phyloP scores from a whole-genome alignment of 1,140 invertebrate species.

The Drosophila navojoa region DNA sequence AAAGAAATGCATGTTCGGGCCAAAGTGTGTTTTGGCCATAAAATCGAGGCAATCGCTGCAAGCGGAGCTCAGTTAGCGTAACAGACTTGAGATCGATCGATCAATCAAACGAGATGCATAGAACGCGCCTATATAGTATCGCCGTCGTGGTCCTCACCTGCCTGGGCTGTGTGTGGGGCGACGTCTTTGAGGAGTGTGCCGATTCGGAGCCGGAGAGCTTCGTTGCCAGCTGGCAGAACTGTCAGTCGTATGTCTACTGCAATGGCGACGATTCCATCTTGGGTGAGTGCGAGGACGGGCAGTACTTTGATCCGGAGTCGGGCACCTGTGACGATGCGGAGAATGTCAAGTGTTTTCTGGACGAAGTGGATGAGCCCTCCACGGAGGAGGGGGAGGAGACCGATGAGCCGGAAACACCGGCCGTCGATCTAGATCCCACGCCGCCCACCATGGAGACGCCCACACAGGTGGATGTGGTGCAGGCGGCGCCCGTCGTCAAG shows the following conservation, averaged over 20 bases:
- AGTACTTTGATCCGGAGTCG: conserved; percentile 66
- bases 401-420: not conserved
- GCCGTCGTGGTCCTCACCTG: conserved; percentile 20
- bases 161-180: conserved; percentile 12
- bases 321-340: conserved; percentile 57
- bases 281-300: conserved; percentile 64
- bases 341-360: conserved; percentile 71
- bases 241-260: conserved; percentile 73
- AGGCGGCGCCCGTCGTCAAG: conserved; percentile 59
- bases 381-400: conserved; percentile 6
- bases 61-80: conserved; percentile 46
- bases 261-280: conserved; percentile 63
- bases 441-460: conserved; percentile 38
- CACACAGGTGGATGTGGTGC: conserved; percentile 44
- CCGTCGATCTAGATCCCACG: conserved; percentile 21
- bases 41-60: conserved; percentile 37
- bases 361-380: conserved; percentile 61
- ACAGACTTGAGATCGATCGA: conserved; percentile 2
- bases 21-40: conserved; percentile 34
- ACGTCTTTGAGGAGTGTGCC: conserved; percentile 66
- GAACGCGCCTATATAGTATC: conserved; percentile 30
- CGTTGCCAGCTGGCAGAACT: conserved; percentile 65
- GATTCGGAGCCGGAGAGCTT: conserved; percentile 49
- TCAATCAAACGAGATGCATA: conserved; percentile 48
- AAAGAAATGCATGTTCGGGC: conserved; percentile 66